Conservation (phyloP, 2,888 invertebrate species). For the Apamea monoglypha region DNA sequence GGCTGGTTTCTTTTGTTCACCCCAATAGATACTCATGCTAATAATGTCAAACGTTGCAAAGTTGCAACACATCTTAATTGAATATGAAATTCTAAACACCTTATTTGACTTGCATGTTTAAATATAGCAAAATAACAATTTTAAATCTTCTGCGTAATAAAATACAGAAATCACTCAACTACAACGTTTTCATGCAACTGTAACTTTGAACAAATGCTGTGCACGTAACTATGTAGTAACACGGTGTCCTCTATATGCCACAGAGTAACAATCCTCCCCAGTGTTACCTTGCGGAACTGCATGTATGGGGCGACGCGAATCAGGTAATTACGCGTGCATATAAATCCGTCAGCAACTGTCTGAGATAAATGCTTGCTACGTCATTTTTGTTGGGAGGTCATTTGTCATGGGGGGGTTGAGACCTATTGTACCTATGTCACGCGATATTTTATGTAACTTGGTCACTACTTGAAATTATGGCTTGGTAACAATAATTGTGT, state of each 20-base stretch:
- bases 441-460: not conserved
- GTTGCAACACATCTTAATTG: not conserved
- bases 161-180: not conserved
- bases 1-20: not conserved
- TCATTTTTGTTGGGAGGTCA: constrained; percentile 16
- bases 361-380: constrained; percentile 30
- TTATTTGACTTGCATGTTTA: not conserved
- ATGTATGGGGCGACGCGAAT: constrained; percentile 64
- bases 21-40: not conserved
- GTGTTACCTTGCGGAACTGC: constrained; percentile 41
- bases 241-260: not conserved
- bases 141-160: not conserved
- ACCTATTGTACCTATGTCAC: not conserved
- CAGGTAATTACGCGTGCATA: constrained; percentile 68
- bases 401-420: not conserved
- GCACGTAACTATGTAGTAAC: not conserved
- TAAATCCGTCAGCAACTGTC: constrained; percentile 64
- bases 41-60: not conserved
- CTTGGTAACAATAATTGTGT: not conserved
- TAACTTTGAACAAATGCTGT: constrained; percentile 1
- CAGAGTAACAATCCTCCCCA: constrained; percentile 24
- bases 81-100: not conserved
- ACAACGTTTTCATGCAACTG: constrained; percentile 14
- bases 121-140: not conserved
- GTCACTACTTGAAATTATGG: too few species aligned